Percentiles rank a stretch among this genome's conserved stretches.
Conservation (phyloP, 2,797 vertebrate species). For the Pristis pectinata region DNA sequence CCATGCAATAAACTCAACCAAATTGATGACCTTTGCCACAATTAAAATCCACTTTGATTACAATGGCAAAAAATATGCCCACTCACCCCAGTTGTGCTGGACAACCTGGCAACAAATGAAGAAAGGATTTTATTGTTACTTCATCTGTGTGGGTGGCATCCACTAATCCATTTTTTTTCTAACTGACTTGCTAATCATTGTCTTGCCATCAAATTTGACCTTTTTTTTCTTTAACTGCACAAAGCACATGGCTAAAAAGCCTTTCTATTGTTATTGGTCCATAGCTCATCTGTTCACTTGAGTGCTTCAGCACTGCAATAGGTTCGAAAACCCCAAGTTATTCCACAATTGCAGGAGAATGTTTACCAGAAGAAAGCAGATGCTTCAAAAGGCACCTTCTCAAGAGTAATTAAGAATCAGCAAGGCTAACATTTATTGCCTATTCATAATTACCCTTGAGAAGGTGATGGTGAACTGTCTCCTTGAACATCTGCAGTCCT, state of each 20-base stretch:
- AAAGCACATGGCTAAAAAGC: too few species aligned
- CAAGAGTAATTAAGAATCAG: too few species aligned
- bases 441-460: too few species aligned
- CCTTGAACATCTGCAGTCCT: too few species aligned
- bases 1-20: background rate
- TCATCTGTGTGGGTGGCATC: background rate
- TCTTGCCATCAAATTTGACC: background rate
- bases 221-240: background rate
- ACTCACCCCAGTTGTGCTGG: background rate
- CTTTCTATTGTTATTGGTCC: background rate
- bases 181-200: background rate
- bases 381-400: too few species aligned
- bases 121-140: background rate
- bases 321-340: too few species aligned
- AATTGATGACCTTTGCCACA: background rate
- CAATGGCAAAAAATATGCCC: background rate
- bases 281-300: background rate
- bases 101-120: background rate
- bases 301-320: background rate
- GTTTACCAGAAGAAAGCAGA: too few species aligned
- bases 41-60: background rate
- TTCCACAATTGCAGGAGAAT: background rate
- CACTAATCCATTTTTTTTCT: too few species aligned
- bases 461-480: too few species aligned
- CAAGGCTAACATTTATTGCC: too few species aligned